Evolutionary conservation across 2,888 invertebrate species (phyloP).

Genomic region (Cyrtodaria siliqua): DNA sequence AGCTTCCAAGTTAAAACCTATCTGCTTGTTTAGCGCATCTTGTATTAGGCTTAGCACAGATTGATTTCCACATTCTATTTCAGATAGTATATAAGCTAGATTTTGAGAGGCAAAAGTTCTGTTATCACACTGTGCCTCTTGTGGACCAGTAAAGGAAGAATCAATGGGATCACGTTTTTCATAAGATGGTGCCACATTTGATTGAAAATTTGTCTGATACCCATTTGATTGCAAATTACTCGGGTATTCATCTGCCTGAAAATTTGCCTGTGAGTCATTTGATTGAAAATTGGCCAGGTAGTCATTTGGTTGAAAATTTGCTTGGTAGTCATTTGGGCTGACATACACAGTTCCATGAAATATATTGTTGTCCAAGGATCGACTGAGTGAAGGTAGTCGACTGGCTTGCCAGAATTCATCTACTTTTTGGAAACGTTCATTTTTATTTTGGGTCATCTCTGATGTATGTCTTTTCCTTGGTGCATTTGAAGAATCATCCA

Average conservation of each 20-base stretch:
- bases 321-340: not conserved
- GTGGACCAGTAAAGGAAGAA: no score
- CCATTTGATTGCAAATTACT: no score
- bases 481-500: not conserved
- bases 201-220: no score
- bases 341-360: slow-evolving; percentile 44
- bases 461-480: not conserved
- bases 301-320: no score
- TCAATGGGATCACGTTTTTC: no score
- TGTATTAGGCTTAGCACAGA: slow-evolving; percentile 13
- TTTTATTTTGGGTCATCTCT: not conserved
- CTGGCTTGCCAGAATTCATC: not conserved
- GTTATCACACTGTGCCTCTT: no score
- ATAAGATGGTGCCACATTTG: no score
- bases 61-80: slow-evolving; percentile 12
- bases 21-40: slow-evolving; percentile 15
- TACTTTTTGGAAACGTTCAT: not conserved
- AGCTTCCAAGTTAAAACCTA: not conserved
- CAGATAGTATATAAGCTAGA: slow-evolving; percentile 4
- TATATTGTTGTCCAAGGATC: not conserved
- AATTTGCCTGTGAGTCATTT: no score
- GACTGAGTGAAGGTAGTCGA: no score
- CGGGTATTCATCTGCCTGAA: no score
- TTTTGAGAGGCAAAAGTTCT: no score
- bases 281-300: no score